Percentiles rank a stretch among this genome's conserved stretches.
Conservation (phyloP, 64 coral and sea anemone species). For the Orbicella faveolata region DNA sequence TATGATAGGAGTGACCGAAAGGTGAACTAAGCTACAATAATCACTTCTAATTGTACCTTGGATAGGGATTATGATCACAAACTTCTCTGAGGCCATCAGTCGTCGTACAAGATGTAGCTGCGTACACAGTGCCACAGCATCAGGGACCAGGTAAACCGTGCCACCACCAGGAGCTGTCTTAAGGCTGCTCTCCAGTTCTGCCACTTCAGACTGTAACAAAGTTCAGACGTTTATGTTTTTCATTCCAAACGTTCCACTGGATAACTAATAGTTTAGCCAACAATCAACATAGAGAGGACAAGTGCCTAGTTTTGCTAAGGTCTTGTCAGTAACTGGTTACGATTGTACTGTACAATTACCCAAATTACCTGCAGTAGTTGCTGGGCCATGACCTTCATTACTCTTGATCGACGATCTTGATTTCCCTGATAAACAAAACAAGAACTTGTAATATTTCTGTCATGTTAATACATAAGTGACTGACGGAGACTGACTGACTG, state of each 20-base stretch:
- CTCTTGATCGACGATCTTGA: constrained; percentile 62
- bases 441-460: neutral
- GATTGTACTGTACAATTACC: neutral
- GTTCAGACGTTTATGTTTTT: neutral
- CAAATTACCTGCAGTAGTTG: constrained; percentile 78
- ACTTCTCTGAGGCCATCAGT: constrained; percentile 77
- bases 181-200: constrained; percentile 84
- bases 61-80: constrained; percentile 86
- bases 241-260: neutral
- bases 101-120: constrained; percentile 88
- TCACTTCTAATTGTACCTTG: constrained; percentile 53
- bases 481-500: no score
- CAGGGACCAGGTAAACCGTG: constrained; percentile 90
- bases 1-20: no score
- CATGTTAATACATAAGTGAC: no score
- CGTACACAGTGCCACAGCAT: constrained; percentile 78
- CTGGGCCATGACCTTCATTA: constrained; percentile 98
- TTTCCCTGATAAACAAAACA: constrained; percentile 17
- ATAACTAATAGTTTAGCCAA: neutral
- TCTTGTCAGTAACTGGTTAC: no score
- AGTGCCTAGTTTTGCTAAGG: no score
- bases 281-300: no score
- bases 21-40: no score
- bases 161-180: constrained; percentile 59
- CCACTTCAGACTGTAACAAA: constrained; percentile 83